Percentiles rank a stretch among this genome's conserved stretches.
phyloP scores from a whole-genome alignment of 2,888 invertebrate genomes.

The Diogma glabrata region DNA sequence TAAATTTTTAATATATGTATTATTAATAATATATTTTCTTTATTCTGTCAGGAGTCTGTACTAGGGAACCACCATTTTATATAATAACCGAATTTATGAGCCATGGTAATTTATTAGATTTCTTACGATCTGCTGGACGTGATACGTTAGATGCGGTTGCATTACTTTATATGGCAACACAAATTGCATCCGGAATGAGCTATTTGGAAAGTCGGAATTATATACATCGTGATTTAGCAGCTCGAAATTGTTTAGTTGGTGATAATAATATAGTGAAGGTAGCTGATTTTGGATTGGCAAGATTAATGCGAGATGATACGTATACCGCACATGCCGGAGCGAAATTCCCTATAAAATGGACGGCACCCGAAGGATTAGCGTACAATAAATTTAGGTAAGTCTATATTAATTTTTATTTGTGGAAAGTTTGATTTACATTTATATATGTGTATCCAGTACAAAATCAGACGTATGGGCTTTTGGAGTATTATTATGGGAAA shows the following conservation, averaged over 20 bases:
- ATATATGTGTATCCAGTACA: no score
- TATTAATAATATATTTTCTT: no score
- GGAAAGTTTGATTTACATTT: no score
- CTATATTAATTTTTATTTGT: no score
- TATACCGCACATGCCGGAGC: conserved; percentile 99
- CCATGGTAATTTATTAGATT: conserved; percentile 94
- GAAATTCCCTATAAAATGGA: conserved; percentile 99
- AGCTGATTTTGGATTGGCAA: conserved; percentile 96
- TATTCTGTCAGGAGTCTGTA: no score
- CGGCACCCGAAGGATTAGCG: conserved; percentile 97
- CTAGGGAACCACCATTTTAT: conserved; percentile 97
- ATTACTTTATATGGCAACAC: conserved; percentile 98
- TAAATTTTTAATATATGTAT: no score
- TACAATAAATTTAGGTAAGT: conserved; percentile 99
- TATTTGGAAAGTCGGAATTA: conserved; percentile 92
- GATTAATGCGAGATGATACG: conserved; percentile 96
- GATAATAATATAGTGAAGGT: conserved; percentile 97
- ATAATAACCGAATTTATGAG: conserved; percentile 99
- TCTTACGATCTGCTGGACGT: conserved; percentile 75
- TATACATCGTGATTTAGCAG: conserved; percentile 95
- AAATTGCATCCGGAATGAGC: conserved; percentile 98
- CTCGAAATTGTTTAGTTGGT: conserved; percentile 96
- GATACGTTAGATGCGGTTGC: conserved; percentile 88
- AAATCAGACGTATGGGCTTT: conserved; percentile 95
- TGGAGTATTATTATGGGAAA: conserved; percentile 96